Evolutionary conservation across 1,140 invertebrate genomes (phyloP), one percentile per base, ranked within the genome.

Genomic region (Formica selysi): DNA sequence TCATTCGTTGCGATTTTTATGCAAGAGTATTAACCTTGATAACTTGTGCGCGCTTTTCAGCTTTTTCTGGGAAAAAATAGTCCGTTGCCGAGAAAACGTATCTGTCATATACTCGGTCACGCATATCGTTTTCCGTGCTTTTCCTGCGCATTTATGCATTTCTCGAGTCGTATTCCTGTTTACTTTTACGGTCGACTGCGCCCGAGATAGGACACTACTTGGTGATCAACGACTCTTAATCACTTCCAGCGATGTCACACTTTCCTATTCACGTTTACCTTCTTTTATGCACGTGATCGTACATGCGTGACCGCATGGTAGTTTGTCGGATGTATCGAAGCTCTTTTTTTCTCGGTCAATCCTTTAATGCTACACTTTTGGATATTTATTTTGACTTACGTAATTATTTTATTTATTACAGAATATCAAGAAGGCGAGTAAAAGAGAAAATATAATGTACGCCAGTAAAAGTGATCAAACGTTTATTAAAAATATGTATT

Each of bases 191-290:
- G 51, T 73, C 51, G 67, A 71, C 67, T 59, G 79, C 67, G 51
- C 67, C 11, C 38, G 48, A 73, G 51, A 81, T 41, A 26, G 36
- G 26, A 44, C 11, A 26, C 38, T 41, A 73, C 36, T 59, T 36
- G 26, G 8, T 26, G 67, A 81, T 81, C 79, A 44, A 59, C 51
- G 36, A 59, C 78, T 89, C 87, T 87, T 88, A 91, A 91, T 91
- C 91, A 92, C 88, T 74, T 64, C 81, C 80, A 86, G 71, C 89
- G 89, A 90, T 92, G 85, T 86, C 78, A 86, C 78, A 86, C 78
- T 86, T 86, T 86, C 78, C 78, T 68, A 81, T 83, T 73, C 64
- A 38, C 57, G 59, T 64, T 57, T 65, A 73, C 57, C 67, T 71
- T 78, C 22, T 79, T 57, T 74, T 78, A 64, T 38, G 36, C 29